phyloP scores from a whole-genome alignment of 1,140 invertebrate genomes.

The Pseudomyrmex concolor region DNA sequence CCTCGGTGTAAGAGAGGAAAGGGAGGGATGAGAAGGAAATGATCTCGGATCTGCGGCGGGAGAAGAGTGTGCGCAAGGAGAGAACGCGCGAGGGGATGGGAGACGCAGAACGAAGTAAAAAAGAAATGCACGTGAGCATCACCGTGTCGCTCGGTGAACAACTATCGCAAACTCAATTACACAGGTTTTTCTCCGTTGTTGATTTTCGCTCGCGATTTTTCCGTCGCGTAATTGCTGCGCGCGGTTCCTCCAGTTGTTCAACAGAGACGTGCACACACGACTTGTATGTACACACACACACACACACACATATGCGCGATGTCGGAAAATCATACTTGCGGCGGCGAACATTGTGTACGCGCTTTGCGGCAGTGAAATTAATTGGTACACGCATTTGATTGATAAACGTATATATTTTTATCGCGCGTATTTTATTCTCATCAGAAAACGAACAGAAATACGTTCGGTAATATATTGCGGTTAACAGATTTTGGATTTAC shows the following conservation, averaged over 20 bases:
- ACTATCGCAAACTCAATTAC: constrained; percentile 73
- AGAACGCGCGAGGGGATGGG: background rate
- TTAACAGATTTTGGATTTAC: background rate
- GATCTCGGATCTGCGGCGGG: background rate
- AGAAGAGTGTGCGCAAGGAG: constrained; percentile 11
- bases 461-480: no score
- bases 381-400: background rate
- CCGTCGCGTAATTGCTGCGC: constrained; percentile 65
- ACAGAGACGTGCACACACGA: constrained; percentile 28
- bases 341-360: background rate
- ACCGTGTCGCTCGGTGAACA: constrained; percentile 59
- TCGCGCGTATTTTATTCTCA: no score
- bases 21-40: background rate
- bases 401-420: no score
- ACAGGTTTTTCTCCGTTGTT: constrained; percentile 71
- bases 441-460: no score
- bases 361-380: constrained; percentile 15
- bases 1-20: no score
- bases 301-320: no score
- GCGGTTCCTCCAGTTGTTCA: constrained; percentile 43
- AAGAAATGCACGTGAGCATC: constrained; percentile 64
- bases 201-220: constrained; percentile 73
- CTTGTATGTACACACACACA: constrained; percentile 11
- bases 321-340: no score
- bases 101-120: constrained; percentile 40